These are phyloP conservation scores for Polypedilum pembai DNA, from an alignment of 1,140 invertebrate genomes.

Conservation along the genomic window DNA sequence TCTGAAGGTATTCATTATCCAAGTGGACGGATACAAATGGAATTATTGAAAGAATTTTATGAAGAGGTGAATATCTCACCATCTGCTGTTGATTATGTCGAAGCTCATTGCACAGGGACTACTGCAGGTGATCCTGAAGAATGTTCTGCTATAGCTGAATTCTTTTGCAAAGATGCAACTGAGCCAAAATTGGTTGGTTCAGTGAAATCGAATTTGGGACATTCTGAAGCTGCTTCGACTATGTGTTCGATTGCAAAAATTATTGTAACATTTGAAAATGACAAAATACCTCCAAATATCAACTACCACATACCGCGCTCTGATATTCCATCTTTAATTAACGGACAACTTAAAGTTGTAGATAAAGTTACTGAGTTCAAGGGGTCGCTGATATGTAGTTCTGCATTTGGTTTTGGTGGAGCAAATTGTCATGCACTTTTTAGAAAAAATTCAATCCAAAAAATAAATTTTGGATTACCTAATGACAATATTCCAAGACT, in stretches of 20 bases:
- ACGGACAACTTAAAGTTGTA: constrained; percentile 54
- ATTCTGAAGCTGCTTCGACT: constrained; percentile 79
- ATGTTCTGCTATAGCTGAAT: constrained; percentile 63
- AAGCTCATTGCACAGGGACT: constrained; percentile 79
- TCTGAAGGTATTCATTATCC: constrained; percentile 80
- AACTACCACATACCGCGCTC: constrained; percentile 56
- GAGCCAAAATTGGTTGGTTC: constrained; percentile 70
- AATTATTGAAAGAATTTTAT: constrained; percentile 71
- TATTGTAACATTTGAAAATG: constrained; percentile 54
- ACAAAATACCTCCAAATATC: constrained; percentile 59
- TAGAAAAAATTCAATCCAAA: constrained; percentile 48
- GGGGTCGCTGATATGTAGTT: constrained; percentile 55
- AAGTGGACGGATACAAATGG: constrained; percentile 67
- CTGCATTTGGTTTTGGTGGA: constrained; percentile 73
- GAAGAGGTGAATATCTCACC: constrained; percentile 67
- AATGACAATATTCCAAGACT: constrained; percentile 44
- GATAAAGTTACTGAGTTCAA: constrained; percentile 53
- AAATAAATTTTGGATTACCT: constrained; percentile 49
- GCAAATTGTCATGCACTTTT: constrained; percentile 66
- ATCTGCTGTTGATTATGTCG: constrained; percentile 61
- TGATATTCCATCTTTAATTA: constrained; percentile 51
- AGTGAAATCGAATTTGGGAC: constrained; percentile 84
- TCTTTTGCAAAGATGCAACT: constrained; percentile 59
- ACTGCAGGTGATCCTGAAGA: constrained; percentile 75
- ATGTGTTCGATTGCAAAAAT: constrained; percentile 73